Evolutionary conservation across 35 echinoderm and acorn worm genomes (phyloP).

Genomic region (Apostichopus californicus): DNA sequence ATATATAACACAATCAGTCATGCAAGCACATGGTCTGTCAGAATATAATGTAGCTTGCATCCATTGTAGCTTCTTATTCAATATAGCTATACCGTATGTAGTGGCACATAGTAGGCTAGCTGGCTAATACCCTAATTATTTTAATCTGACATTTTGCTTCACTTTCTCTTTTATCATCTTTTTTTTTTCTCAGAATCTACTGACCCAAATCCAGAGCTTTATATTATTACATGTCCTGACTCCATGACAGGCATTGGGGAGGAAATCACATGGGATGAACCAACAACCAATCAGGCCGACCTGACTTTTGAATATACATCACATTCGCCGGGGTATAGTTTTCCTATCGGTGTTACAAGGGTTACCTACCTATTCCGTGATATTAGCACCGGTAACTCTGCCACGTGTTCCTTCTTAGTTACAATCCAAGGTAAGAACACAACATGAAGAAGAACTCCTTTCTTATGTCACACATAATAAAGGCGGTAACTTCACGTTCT

Average conservation of each 20-base stretch:
- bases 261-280: background rate
- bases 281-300: constrained; percentile 33
- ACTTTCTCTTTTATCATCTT: background rate
- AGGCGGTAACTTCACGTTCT: too few relatives aligned
- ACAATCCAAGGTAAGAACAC: constrained; percentile 6
- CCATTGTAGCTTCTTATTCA: too few relatives aligned
- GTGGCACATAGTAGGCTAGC: too few relatives aligned
- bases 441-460: too few relatives aligned
- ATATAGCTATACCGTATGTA: too few relatives aligned
- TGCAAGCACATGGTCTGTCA: too few relatives aligned
- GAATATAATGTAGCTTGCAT: too few relatives aligned
- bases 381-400: constrained; percentile 6
- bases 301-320: constrained; percentile 14
- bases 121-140: background rate
- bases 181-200: background rate
- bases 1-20: too few relatives aligned
- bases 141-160: background rate
- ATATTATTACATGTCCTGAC: constrained; percentile 9
- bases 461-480: too few relatives aligned
- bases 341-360: background rate
- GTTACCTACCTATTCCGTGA: constrained; percentile 25
- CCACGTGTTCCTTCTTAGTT: constrained; percentile 9
- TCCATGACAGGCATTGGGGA: background rate
- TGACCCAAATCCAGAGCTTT: constrained; percentile 18
- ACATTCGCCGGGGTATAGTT: background rate